phyloP scores from a whole-genome alignment of 2,113 vertebrate genomes.

The Romanogobio albipinnatus region DNA sequence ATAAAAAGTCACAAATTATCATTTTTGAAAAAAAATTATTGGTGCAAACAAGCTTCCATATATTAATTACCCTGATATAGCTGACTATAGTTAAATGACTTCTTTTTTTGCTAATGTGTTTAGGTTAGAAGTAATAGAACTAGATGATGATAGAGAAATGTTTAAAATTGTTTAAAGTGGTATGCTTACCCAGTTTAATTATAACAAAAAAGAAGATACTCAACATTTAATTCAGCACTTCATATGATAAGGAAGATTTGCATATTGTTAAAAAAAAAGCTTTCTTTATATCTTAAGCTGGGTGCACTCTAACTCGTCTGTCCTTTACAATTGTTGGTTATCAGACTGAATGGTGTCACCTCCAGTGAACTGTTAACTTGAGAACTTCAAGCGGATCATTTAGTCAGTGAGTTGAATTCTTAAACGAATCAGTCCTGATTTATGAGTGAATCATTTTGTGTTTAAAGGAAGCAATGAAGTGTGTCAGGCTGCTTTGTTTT shows the following conservation, averaged over 20 bases:
- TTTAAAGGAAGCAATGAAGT: background rate
- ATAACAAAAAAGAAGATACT: background rate
- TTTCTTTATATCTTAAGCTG: background rate
- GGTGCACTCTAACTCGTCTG: background rate
- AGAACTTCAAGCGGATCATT: background rate
- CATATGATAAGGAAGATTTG: background rate
- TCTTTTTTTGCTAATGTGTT: background rate
- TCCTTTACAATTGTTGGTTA: background rate
- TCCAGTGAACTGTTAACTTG: background rate
- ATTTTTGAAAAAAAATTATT: too few relatives aligned
- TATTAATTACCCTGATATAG: too few relatives aligned
- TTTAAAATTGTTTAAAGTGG: background rate
- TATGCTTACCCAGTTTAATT: background rate
- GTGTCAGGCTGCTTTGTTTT: background rate
- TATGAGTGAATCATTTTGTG: background rate
- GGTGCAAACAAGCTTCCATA: too few relatives aligned
- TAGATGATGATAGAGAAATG: background rate
- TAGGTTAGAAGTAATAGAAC: background rate
- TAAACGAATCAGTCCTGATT: background rate
- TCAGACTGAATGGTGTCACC: background rate
- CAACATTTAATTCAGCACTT: constrained; percentile 6
- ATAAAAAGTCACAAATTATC: too few relatives aligned
- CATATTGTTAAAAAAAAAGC: constrained; percentile 1
- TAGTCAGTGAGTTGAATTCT: background rate
- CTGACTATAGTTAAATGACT: background rate